phyloP scores from a whole-genome alignment of 2,888 invertebrate genomes.

The Ligdia adustata region DNA sequence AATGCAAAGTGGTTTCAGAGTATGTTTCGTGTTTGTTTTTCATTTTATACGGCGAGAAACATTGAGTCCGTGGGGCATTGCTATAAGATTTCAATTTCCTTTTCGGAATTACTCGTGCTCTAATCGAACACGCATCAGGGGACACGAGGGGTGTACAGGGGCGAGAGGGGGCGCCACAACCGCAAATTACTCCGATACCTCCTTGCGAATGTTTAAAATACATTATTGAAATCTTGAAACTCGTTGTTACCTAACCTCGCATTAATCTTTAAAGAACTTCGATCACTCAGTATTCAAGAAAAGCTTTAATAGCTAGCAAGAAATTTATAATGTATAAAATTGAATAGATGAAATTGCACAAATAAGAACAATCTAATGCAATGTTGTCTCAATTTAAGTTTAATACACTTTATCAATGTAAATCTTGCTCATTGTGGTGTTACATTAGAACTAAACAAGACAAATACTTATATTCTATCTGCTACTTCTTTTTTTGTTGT shows the following conservation, averaged over 20 bases:
- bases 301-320: not conserved
- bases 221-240: constrained; percentile 67
- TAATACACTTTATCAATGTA: too few relatives aligned
- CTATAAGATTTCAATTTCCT: constrained; percentile 84
- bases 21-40: constrained; percentile 59
- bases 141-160: constrained; percentile 45
- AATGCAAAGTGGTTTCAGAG: constrained; percentile 34
- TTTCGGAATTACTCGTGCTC: constrained; percentile 82
- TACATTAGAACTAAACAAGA: too few relatives aligned
- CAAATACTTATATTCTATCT: too few relatives aligned
- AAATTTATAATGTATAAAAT: not conserved
- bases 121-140: constrained; percentile 82
- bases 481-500: too few relatives aligned
- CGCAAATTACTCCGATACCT: constrained; percentile 77
- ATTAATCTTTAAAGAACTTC: constrained; percentile 62
- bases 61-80: constrained; percentile 78
- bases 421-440: too few relatives aligned
- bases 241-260: constrained; percentile 45
- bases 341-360: too few relatives aligned
- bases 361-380: too few relatives aligned
- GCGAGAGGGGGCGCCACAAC: constrained; percentile 58
- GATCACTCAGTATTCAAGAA: constrained; percentile 44
- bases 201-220: constrained; percentile 78
- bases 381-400: too few relatives aligned
- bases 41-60: constrained; percentile 70